Conservation (phyloP, 2,797 vertebrate genomes). For the Remorina albescens region DNA sequence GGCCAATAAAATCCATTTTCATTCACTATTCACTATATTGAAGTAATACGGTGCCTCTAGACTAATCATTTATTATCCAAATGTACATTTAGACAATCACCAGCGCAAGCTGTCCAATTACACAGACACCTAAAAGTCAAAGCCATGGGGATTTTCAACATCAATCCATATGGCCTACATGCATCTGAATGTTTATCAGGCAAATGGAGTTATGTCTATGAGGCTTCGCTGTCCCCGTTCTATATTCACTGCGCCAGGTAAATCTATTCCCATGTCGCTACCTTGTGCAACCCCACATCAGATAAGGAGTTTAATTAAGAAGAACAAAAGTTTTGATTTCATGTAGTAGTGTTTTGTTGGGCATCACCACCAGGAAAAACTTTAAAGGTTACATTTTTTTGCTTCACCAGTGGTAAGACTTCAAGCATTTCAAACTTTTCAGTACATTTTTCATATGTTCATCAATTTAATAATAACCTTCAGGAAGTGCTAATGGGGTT, state of each 20-base stretch:
- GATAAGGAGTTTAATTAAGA: not conserved
- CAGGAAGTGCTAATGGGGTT: not conserved
- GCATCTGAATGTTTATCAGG: not conserved
- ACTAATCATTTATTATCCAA: not conserved
- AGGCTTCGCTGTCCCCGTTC: too few species aligned
- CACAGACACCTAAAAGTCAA: not conserved
- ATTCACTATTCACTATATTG: not conserved
- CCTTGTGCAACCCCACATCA: too few species aligned
- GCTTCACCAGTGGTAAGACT: not conserved
- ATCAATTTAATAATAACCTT: not conserved
- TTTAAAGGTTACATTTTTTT: too few species aligned
- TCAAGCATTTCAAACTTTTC: not conserved
- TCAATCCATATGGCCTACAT: not conserved
- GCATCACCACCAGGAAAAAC: not conserved
- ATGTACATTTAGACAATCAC: not conserved
- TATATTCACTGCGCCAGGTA: too few species aligned
- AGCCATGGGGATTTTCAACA: too few species aligned
- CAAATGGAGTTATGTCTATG: not conserved
- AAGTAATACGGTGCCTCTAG: too few species aligned
- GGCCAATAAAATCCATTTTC: not conserved
- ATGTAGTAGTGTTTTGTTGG: not conserved
- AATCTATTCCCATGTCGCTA: too few species aligned
- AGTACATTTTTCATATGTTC: not conserved
- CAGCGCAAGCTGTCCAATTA: slow-evolving; percentile 4
- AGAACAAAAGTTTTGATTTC: not conserved